Evolutionary conservation across 2,888 invertebrate species (phyloP).

Genomic region (Lydus trimaculatus): DNA sequence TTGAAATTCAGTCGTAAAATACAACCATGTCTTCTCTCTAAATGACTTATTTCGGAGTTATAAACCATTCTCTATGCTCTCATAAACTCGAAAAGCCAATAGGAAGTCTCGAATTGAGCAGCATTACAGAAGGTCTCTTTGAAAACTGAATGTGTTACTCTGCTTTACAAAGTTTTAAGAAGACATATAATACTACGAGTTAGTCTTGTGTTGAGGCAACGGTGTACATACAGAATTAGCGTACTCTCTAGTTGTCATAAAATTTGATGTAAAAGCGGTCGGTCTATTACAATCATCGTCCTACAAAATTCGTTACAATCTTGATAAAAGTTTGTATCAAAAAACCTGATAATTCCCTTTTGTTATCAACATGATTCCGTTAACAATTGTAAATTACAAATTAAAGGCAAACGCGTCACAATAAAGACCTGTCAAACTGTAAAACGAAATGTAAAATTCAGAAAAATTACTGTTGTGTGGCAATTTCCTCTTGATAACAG

Average conservation of each 20-base stretch:
- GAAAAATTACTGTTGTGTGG: neutral
- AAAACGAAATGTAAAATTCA: neutral
- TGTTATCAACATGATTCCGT: neutral
- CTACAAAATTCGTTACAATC: neutral
- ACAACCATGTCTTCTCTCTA: slow-evolving; percentile 16
- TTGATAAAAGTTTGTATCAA: neutral
- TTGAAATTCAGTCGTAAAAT: neutral
- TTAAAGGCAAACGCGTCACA: too few relatives aligned
- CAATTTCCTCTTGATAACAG: neutral
- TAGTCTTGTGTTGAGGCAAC: too few relatives aligned
- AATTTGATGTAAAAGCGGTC: neutral
- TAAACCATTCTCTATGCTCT: slow-evolving; percentile 12
- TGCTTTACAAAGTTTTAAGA: too few relatives aligned
- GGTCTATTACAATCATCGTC: neutral
- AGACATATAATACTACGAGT: too few relatives aligned
- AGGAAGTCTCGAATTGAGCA: neutral
- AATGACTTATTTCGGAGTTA: slow-evolving; percentile 20
- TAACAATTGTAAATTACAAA: too few relatives aligned
- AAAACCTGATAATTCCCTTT: neutral
- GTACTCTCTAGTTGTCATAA: neutral
- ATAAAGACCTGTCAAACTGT: too few relatives aligned
- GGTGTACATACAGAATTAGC: too few relatives aligned
- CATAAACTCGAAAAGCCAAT: neutral
- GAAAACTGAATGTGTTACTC: too few relatives aligned
- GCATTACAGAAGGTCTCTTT: too few relatives aligned